A percentile compares a stretch with the other conserved stretches of the same genome.
Conservation (phyloP, 2,797 vertebrate species). For the Poecilia velifera region DNA sequence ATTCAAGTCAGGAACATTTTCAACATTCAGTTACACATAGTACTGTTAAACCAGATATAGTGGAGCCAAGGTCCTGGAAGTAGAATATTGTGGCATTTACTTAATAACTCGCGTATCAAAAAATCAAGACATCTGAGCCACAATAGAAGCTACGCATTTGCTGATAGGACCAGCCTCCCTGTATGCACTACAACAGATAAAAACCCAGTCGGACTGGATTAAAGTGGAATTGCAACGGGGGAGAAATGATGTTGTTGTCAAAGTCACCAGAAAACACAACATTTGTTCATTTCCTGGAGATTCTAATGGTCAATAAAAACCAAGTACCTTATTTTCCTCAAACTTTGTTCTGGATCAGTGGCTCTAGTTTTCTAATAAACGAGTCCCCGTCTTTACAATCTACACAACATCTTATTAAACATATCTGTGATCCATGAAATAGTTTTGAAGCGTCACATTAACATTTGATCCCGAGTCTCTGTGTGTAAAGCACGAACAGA, state of each 20-base stretch:
- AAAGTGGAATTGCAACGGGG: neutral
- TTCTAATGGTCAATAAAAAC: neutral
- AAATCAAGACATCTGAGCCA: neutral
- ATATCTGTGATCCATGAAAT: neutral
- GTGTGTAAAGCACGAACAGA: neutral
- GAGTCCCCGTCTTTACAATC: neutral
- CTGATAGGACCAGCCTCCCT: neutral
- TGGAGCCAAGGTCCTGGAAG: neutral
- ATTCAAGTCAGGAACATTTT: too few relatives aligned
- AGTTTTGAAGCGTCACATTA: conserved; percentile 8
- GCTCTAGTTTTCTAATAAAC: neutral
- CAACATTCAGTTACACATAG: neutral
- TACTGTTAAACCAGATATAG: neutral
- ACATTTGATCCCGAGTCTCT: conserved; percentile 2
- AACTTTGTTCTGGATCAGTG: neutral
- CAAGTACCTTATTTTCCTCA: neutral
- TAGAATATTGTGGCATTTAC: neutral
- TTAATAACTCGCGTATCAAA: neutral
- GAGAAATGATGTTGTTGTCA: neutral
- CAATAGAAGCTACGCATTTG: neutral
- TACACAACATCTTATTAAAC: neutral
- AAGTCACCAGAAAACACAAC: neutral
- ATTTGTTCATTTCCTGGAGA: neutral
- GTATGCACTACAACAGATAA: neutral
- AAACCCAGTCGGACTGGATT: neutral